Percentiles rank a stretch among this genome's conserved stretches.
phyloP scores from a whole-genome alignment of 2,113 vertebrate genomes.

The Peromyscus californicus region DNA sequence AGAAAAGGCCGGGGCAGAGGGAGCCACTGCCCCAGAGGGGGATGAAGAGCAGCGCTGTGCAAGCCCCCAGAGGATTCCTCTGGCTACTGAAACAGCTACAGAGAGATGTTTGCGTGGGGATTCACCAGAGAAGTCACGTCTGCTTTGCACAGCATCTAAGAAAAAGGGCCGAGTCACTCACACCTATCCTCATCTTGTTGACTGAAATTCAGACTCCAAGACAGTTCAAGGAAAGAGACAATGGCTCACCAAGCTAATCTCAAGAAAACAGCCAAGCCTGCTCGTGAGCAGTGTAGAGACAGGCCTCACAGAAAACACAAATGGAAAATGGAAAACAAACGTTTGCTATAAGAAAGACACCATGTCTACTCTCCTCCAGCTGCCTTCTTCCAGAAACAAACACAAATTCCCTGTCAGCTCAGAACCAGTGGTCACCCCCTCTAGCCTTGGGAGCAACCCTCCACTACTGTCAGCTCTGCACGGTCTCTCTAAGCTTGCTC shows the following conservation, averaged over 20 bases:
- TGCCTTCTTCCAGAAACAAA: background rate
- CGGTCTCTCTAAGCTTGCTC: background rate
- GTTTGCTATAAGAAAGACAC: background rate
- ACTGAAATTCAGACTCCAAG: background rate
- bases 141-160: constrained; percentile 24
- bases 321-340: constrained; percentile 48
- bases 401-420: background rate
- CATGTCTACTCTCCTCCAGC: background rate
- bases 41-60: background rate
- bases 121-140: background rate
- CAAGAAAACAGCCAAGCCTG: constrained; percentile 37
- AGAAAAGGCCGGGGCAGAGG: constrained; percentile 29
- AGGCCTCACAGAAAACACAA: constrained; percentile 35
- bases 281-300: background rate
- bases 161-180: background rate
- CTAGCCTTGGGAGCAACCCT: background rate
- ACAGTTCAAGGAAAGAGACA: background rate
- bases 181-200: background rate
- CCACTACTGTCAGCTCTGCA: background rate
- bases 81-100: background rate
- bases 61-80: background rate
- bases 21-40: background rate
- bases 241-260: background rate
- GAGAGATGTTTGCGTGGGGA: constrained; percentile 1
- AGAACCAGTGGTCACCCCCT: background rate